Conservation (phyloP, 2,113 vertebrate genomes). For the Scolopax mira region DNA sequence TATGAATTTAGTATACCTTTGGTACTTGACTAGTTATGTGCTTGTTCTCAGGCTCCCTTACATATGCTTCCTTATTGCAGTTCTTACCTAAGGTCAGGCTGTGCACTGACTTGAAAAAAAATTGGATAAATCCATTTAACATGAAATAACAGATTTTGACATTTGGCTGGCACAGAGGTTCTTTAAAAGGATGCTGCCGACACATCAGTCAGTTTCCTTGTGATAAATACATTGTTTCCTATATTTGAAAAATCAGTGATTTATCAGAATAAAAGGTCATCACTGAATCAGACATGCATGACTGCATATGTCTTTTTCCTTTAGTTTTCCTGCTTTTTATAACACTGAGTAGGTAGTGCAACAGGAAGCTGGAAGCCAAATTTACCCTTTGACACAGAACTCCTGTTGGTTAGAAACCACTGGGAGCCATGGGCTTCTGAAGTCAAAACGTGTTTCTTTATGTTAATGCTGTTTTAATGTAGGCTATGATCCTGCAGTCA, state of each 20-base stretch:
- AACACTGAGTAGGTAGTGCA: neutral
- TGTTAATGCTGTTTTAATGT: slow-evolving; percentile 13
- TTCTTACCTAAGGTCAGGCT: neutral
- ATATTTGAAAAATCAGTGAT: neutral
- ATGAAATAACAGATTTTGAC: neutral
- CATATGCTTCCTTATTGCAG: neutral
- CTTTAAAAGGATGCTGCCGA: neutral
- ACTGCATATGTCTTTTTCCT: neutral
- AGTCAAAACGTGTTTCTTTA: neutral
- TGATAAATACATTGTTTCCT: slow-evolving; percentile 18
- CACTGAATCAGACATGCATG: neutral
- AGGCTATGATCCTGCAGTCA: neutral
- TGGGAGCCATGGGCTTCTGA: slow-evolving; percentile 7
- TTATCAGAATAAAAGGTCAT: neutral
- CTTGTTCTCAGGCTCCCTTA: neutral
- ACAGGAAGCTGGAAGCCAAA: neutral
- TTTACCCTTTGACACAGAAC: slow-evolving; percentile 27
- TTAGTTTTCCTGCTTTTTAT: neutral
- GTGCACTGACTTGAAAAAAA: neutral
- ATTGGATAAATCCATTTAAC: neutral
- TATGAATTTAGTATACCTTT: neutral
- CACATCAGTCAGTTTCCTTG: neutral
- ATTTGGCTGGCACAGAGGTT: neutral
- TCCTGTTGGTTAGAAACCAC: neutral
- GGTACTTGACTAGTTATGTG: neutral